phyloP scores from a whole-genome alignment of 2,113 vertebrate species.

The Corydoras sp. region DNA sequence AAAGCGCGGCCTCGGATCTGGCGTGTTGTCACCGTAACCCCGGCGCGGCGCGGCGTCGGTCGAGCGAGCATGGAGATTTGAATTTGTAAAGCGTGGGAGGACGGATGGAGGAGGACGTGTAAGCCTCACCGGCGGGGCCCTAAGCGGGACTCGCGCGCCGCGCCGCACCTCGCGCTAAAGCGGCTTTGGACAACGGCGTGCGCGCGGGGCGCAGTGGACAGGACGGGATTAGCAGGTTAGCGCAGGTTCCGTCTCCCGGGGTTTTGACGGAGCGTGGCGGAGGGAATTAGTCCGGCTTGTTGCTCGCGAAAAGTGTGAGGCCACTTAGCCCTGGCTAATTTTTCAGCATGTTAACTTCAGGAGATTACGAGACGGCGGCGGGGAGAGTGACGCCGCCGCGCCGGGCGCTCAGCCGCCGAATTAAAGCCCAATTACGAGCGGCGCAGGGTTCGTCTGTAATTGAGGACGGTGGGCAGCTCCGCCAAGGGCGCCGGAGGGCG shows the following conservation, averaged over 20 bases:
- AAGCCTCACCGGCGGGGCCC: slow-evolving; percentile 39
- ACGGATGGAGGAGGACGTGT: slow-evolving; percentile 31
- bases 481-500: slow-evolving; percentile 45
- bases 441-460: slow-evolving; percentile 52
- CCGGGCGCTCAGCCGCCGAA: slow-evolving; percentile 54
- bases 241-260: slow-evolving; percentile 37
- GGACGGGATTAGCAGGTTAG: slow-evolving; percentile 57
- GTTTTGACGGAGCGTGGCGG: slow-evolving; percentile 40
- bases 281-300: slow-evolving; percentile 52
- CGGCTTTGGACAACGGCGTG: slow-evolving; percentile 44
- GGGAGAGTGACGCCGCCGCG: slow-evolving; percentile 46
- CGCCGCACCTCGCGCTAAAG: slow-evolving; percentile 37
- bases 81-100: slow-evolving; percentile 46
- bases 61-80: slow-evolving; percentile 45
- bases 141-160: slow-evolving; percentile 29
- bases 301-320: slow-evolving; percentile 34
- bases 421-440: slow-evolving; percentile 68
- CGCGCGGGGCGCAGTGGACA: slow-evolving; percentile 44
- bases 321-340: slow-evolving; percentile 72
- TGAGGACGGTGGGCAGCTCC: slow-evolving; percentile 51
- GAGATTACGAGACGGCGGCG: slow-evolving; percentile 59
- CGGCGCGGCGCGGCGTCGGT: slow-evolving; percentile 47
- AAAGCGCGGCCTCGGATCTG: slow-evolving; percentile 35
- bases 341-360: slow-evolving; percentile 67
- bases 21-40: slow-evolving; percentile 44